phyloP scores from a whole-genome alignment of 2,797 vertebrate species.

The Anomalospiza imberbis region DNA sequence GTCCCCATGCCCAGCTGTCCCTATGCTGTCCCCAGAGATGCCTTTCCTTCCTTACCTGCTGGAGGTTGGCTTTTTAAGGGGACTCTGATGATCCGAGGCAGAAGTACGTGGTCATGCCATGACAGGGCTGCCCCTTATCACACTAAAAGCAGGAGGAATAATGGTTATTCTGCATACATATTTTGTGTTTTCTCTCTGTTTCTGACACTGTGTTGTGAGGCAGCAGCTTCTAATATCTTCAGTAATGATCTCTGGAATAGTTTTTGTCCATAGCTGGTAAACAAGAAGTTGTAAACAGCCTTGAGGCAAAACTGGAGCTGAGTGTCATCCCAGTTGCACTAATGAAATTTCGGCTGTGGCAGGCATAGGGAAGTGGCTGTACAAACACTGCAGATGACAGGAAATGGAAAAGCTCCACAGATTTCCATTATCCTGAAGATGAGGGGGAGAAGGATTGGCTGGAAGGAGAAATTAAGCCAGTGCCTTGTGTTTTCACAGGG shows the following conservation, averaged over 20 bases:
- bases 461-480: not conserved
- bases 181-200: not conserved
- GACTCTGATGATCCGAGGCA: not conserved
- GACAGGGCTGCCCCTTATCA: not conserved
- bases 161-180: not conserved
- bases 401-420: fast-evolving
- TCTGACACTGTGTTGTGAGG: not conserved
- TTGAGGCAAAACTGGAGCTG: not conserved
- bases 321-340: not conserved
- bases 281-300: not conserved
- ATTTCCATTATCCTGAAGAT: not conserved
- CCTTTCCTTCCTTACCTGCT: not conserved
- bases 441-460: not conserved
- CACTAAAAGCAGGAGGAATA: not conserved
- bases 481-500: not conserved
- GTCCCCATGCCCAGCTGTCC: not conserved
- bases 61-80: not conserved
- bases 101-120: not conserved
- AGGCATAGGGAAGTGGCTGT: not conserved
- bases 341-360: not conserved
- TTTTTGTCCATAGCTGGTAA: not conserved
- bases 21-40: not conserved
- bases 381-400: not conserved
- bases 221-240: not conserved
- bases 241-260: not conserved